Conservation (phyloP, 2,888 invertebrate genomes). For the Acanthosepion esculentum region DNA sequence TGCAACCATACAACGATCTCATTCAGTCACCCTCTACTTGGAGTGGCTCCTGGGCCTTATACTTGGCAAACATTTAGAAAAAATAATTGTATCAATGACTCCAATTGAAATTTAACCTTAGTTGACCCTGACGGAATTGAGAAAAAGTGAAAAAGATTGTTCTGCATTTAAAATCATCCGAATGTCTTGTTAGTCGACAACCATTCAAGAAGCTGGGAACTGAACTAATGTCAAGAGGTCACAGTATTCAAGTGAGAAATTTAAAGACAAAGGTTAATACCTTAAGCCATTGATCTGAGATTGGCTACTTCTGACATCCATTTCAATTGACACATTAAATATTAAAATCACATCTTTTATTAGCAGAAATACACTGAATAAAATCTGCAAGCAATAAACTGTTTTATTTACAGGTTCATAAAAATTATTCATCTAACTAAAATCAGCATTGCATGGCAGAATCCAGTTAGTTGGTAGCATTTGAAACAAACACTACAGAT, state of each 20-base stretch:
- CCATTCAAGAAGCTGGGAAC: no score
- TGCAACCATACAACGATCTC: no score
- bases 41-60: no score
- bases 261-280: constrained; percentile 16
- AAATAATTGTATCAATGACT: no score
- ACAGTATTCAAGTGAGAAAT: background rate
- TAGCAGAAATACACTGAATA: background rate
- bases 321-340: background rate
- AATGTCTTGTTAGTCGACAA: no score
- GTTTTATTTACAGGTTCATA: background rate
- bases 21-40: no score
- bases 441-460: background rate
- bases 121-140: no score
- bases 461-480: background rate
- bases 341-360: background rate
- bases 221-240: no score
- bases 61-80: no score
- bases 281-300: background rate
- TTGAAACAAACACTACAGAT: background rate
- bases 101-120: no score
- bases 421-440: background rate
- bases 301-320: background rate
- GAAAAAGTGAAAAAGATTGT: no score
- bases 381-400: background rate
- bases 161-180: no score